Conservation (phyloP, 2,888 invertebrate genomes). For the Mimachlamys varia region DNA sequence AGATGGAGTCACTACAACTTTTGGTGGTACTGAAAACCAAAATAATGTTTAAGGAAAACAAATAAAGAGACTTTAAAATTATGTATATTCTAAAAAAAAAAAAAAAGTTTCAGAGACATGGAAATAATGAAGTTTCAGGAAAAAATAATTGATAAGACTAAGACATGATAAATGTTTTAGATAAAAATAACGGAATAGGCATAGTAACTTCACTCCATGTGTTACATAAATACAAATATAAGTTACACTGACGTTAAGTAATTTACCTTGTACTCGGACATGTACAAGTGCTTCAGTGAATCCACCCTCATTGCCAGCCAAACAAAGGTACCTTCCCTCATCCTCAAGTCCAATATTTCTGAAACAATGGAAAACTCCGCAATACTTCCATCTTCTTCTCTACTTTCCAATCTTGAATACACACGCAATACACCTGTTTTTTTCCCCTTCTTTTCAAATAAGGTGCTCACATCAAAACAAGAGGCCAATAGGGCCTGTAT, state of each 20-base stretch:
- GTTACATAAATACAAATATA: too few relatives aligned
- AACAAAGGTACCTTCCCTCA: constrained; percentile 83
- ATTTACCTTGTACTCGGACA: constrained; percentile 78
- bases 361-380: constrained; percentile 57
- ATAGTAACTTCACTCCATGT: neutral
- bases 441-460: neutral
- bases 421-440: too few relatives aligned
- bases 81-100: too few relatives aligned
- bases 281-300: constrained; percentile 75
- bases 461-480: neutral
- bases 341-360: constrained; percentile 80
- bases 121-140: too few relatives aligned
- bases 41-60: neutral
- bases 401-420: neutral
- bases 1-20: constrained; percentile 67
- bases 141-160: too few relatives aligned
- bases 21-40: constrained; percentile 72
- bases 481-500: too few relatives aligned
- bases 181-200: too few relatives aligned
- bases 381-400: constrained; percentile 38
- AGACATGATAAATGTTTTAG: too few relatives aligned
- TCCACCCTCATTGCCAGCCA: constrained; percentile 83
- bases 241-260: too few relatives aligned
- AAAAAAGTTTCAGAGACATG: too few relatives aligned
- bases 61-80: too few relatives aligned